Evolutionary conservation across 1,140 invertebrate species (phyloP), one percentile per base, ranked within the genome.

Genomic region (Eumeta japonica): DNA sequence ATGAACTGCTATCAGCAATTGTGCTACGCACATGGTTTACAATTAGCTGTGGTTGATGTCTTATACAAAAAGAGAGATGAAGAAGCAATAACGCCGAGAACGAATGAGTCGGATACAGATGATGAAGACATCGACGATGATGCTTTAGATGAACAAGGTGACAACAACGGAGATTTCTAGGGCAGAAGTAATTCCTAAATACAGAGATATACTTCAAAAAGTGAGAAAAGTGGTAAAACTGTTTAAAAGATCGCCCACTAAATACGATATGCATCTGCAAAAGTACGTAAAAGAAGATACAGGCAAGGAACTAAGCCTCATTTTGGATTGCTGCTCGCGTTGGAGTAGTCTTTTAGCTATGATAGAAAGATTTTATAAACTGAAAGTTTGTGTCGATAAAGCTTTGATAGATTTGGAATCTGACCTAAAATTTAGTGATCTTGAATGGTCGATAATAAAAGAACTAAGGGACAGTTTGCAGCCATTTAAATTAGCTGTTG

Each of bases 21-120:
- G 10, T 45, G 43, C 30, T 19, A 39, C 10, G 43, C 43, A 5
- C 43, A 41, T 19, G 45, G 41, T 3, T 29, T 45, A 13, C 43
- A 45, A 18, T 29, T 45, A 18, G 45, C 34, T 12, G 35, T 48
- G 10, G 11, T 35, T 15, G 35, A 43, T 35, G n/a, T 39, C 10
- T 29, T 43, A 15, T 46, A 46, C 18, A 35, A 38, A 27, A 36
- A 27, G 16, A 28, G 32, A 39, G 18, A 33, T 28, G 4, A 30
- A 35, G n/a, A n/a, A n/a, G n/a, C n/a, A n/a, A n/a, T n/a, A n/a
- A n/a, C n/a, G n/a, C n/a, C n/a, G n/a, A n/a, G n/a, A n/a, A n/a
- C n/a, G n/a, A n/a, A 10, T 17, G 14, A 35, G 20, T 20, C 16
- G 18, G 30, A 38, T 29, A 18, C 3, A 27, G 29, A 20, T 10